phyloP scores from a whole-genome alignment of 2,113 vertebrate species.

The Phalacrocorax brasilianus region DNA sequence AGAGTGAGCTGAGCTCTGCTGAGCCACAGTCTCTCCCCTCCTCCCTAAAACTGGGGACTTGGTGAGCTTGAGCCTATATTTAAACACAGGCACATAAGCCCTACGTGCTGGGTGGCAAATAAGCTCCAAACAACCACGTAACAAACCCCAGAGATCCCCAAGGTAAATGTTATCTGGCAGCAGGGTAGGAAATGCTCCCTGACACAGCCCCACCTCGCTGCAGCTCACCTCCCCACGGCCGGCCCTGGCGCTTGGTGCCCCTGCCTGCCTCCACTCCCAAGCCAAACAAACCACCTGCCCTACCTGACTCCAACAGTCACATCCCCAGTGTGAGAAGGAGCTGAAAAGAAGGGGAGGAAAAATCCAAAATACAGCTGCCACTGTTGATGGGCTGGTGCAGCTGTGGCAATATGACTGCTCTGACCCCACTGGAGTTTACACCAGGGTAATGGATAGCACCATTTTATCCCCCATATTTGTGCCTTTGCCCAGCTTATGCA shows the following conservation, averaged over 20 bases:
- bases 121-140: neutral
- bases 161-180: neutral
- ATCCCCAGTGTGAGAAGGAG: neutral
- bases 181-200: neutral
- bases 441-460: neutral
- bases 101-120: neutral
- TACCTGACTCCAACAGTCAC: neutral
- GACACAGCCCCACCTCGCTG: neutral
- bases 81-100: neutral
- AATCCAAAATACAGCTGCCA: neutral
- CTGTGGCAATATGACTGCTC: neutral
- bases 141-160: neutral
- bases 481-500: neutral
- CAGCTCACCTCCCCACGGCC: neutral
- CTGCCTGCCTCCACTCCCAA: neutral
- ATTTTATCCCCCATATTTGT: neutral
- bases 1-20: neutral
- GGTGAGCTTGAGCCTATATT: neutral
- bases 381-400: neutral
- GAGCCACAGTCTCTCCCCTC: neutral
- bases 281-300: neutral
- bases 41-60: neutral
- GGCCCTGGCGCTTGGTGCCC: fast-evolving
- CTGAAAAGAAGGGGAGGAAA: neutral
- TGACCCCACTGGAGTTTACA: neutral